Evolutionary conservation across 2,113 vertebrate genomes (phyloP).

Genomic region (Ceyx cyanopectus): DNA sequence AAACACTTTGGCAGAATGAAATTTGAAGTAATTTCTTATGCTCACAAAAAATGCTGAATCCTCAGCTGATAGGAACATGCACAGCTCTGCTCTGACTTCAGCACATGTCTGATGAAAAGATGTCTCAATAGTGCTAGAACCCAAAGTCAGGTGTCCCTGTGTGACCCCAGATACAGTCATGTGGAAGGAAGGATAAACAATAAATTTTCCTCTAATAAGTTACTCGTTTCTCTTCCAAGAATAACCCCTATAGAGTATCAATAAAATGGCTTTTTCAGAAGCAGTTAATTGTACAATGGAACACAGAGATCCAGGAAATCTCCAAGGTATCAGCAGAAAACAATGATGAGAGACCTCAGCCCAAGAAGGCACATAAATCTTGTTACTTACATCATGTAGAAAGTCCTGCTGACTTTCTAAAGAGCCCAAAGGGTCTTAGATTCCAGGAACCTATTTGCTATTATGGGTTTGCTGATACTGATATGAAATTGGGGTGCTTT

Average conservation of each 20-base stretch:
- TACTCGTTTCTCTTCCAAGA: neutral
- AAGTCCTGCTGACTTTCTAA: conserved; percentile 11
- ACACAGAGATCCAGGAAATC: conserved; percentile 11
- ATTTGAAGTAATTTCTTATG: neutral
- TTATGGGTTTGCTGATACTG: neutral
- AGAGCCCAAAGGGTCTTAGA: neutral
- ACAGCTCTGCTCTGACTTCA: neutral
- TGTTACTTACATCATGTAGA: neutral
- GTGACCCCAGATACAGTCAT: neutral
- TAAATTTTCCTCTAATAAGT: neutral
- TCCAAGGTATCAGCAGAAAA: conserved; percentile 24
- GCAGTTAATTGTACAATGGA: neutral
- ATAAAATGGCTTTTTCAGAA: neutral
- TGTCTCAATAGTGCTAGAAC: fast-evolving
- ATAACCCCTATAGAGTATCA: neutral
- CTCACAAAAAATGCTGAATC: neutral
- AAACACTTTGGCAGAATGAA: neutral
- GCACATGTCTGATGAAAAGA: neutral
- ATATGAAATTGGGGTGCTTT: neutral
- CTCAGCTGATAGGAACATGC: neutral
- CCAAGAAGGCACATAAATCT: neutral
- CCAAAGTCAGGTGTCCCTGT: neutral
- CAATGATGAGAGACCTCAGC: neutral
- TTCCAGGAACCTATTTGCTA: conserved; percentile 33
- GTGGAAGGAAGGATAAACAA: neutral